A percentile compares a stretch with the other conserved stretches of the same genome.
phyloP scores from a whole-genome alignment of 2,797 vertebrate genomes.

The Lagocephalus sceleratus region DNA sequence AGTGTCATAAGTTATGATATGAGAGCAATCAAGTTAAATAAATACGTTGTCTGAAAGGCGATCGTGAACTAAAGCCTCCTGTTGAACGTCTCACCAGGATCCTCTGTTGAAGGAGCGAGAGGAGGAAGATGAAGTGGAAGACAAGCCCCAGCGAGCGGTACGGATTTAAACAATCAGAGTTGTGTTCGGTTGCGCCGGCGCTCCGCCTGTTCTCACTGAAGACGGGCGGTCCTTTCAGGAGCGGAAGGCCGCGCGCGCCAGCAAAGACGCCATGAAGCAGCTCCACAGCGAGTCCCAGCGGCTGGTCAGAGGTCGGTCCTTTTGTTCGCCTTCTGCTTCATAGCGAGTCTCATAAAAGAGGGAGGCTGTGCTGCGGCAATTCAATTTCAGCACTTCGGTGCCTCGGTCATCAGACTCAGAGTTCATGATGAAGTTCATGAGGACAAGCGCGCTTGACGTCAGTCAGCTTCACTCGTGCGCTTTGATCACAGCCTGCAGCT shows the following conservation, averaged over 20 bases:
- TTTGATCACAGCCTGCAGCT: too few species aligned
- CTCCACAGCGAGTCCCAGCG: constrained; percentile 93
- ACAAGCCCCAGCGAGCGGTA: constrained; percentile 70
- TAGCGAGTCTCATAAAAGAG: too few species aligned
- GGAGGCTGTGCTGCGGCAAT: too few species aligned
- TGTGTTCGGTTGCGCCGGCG: accelerated
- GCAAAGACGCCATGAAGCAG: constrained; percentile 91
- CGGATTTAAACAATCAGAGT: neutral
- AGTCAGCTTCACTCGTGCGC: too few species aligned
- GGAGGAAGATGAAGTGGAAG: constrained; percentile 49
- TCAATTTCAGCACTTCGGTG: too few species aligned
- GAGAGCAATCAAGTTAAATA: too few species aligned
- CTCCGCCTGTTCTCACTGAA: neutral
- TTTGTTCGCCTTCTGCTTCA: too few species aligned
- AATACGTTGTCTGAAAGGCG: too few species aligned
- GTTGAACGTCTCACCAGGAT: constrained; percentile 42
- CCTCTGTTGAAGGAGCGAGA: constrained; percentile 44
- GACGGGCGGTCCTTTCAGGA: constrained; percentile 74
- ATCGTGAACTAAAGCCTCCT: constrained; percentile 1
- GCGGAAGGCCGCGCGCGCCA: constrained; percentile 88
- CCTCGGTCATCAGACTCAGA: too few species aligned
- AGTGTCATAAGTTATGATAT: too few species aligned
- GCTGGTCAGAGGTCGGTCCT: constrained; percentile 87
- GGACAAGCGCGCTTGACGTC: too few species aligned
- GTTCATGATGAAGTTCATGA: too few species aligned